phyloP scores from a whole-genome alignment of 2,888 invertebrate genomes.

The Sinotaia quadrata region DNA sequence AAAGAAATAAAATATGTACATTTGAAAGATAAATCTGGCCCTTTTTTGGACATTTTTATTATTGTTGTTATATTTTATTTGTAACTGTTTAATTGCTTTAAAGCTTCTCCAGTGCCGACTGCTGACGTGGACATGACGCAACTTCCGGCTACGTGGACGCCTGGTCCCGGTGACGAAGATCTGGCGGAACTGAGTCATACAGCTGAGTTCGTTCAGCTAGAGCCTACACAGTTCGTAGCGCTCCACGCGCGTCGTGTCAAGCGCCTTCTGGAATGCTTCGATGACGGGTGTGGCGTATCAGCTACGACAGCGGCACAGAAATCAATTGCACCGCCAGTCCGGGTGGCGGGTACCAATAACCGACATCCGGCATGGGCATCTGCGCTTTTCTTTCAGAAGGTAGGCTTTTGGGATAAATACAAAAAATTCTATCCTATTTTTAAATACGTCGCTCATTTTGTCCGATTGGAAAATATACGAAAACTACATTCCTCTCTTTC shows the following conservation, averaged over 20 bases:
- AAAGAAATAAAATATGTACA: too few species aligned
- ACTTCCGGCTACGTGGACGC: conserved; percentile 33
- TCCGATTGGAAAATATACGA: neutral
- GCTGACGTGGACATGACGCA: conserved; percentile 35
- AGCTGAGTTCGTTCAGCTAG: conserved; percentile 41
- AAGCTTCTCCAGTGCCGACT: conserved; percentile 8
- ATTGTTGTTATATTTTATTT: too few species aligned
- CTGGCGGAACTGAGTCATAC: conserved; percentile 38
- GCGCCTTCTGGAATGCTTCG: conserved; percentile 45
- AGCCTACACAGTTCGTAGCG: conserved; percentile 41
- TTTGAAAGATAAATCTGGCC: too few species aligned
- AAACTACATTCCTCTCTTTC: neutral
- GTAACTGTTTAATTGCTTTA: too few species aligned
- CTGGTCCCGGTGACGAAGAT: conserved; percentile 35
- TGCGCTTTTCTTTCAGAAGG: conserved; percentile 49
- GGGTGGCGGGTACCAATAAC: conserved; percentile 44
- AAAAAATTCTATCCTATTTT: neutral
- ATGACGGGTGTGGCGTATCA: conserved; percentile 47
- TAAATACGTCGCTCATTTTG: neutral
- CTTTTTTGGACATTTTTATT: too few species aligned
- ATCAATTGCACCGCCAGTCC: conserved; percentile 49
- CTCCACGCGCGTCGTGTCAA: conserved; percentile 42
- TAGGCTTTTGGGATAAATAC: neutral
- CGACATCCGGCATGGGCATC: conserved; percentile 47
- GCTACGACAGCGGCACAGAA: conserved; percentile 52